These are phyloP conservation scores for Pontoporia blainvillei DNA, from an alignment of 2,113 vertebrate genomes.

Conservation along the genomic window DNA sequence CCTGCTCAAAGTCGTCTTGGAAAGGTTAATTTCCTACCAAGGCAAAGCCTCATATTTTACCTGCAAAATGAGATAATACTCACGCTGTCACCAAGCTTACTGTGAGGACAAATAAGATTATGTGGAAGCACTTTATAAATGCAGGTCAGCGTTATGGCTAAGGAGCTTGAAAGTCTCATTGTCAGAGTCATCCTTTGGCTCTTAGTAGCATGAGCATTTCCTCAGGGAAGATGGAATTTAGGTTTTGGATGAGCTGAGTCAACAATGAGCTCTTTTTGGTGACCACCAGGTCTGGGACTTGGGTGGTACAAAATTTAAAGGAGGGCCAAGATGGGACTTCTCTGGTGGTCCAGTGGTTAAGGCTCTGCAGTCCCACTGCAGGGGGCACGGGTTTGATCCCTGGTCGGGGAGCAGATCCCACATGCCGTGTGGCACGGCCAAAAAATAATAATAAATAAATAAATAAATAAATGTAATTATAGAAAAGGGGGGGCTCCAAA, in stretches of 20 bases:
- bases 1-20: not conserved
- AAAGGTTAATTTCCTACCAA: not conserved
- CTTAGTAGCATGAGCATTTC: not conserved
- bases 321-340: no score
- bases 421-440: no score
- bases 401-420: no score
- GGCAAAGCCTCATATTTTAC: not conserved
- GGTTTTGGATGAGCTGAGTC: not conserved
- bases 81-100: not conserved
- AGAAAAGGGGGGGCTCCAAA: not conserved
- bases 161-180: not conserved
- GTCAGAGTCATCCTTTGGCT: not conserved
- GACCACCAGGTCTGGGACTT: no score
- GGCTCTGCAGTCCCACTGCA: no score
- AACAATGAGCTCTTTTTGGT: not conserved
- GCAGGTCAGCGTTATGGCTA: not conserved
- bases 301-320: not conserved
- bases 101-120: not conserved
- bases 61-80: not conserved
- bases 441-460: no score
- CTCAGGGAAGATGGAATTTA: not conserved
- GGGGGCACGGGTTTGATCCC: no score
- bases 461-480: no score
- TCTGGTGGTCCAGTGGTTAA: no score
- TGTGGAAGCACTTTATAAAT: not conserved